phyloP scores from a whole-genome alignment of 2,888 invertebrate genomes.

The Lepidocyrtinus sp. region DNA sequence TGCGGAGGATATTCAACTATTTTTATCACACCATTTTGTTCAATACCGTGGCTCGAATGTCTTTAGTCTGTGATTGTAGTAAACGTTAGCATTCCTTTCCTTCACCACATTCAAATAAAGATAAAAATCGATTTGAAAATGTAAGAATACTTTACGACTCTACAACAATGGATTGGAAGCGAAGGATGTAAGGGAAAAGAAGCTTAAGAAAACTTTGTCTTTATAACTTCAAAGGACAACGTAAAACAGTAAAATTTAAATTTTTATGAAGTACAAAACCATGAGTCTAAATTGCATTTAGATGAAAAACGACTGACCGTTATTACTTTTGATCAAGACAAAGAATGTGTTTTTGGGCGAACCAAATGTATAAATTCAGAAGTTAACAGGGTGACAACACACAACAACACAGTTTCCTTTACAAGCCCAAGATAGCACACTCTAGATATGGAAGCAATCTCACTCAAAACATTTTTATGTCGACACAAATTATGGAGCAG shows the following conservation, averaged over 20 bases:
- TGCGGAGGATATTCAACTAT: too few species aligned
- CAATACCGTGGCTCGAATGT: too few species aligned
- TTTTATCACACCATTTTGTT: too few species aligned
- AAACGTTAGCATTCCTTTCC: too few species aligned
- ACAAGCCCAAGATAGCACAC: not conserved
- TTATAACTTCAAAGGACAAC: slow-evolving; percentile 18
- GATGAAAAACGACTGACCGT: slow-evolving; percentile 55
- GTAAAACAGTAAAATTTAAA: slow-evolving; percentile 55
- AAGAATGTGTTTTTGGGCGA: not conserved
- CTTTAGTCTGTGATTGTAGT: too few species aligned
- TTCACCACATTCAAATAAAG: too few species aligned
- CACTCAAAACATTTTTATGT: not conserved
- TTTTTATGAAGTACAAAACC: slow-evolving; percentile 40
- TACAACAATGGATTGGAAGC: not conserved
- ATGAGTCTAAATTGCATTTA: slow-evolving; percentile 33
- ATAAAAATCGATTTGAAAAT: slow-evolving; percentile 1
- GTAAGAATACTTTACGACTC: not conserved
- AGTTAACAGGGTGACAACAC: not conserved
- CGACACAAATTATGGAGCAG: not conserved
- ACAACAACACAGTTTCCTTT: not conserved
- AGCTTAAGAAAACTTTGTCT: not conserved
- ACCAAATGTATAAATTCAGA: not conserved
- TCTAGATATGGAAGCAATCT: not conserved
- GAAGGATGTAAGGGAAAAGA: slow-evolving; percentile 9
- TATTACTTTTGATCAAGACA: slow-evolving; percentile 36